Conservation (phyloP, 1,140 invertebrate genomes). For the Brachionus koreanus region DNA sequence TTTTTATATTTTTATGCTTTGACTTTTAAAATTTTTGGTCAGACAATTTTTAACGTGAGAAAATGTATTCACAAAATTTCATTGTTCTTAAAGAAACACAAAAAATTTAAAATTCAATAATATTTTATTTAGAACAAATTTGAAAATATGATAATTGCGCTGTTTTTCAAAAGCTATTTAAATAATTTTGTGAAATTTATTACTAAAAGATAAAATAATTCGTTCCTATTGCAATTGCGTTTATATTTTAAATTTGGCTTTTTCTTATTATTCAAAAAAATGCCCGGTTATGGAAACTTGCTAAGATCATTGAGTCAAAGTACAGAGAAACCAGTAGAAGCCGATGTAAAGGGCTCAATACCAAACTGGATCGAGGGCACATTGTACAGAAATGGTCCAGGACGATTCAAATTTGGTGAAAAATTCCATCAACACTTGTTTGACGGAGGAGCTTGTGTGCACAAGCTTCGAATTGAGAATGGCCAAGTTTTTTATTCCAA, state of each 20-base stretch:
- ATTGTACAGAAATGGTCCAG: conserved; percentile 77
- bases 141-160: too few relatives aligned
- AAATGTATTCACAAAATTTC: too few relatives aligned
- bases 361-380: conserved; percentile 74
- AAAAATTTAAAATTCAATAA: too few relatives aligned
- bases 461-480: conserved; percentile 64
- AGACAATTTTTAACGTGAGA: too few relatives aligned
- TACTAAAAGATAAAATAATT: background rate
- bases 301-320: background rate
- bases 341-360: conserved; percentile 62
- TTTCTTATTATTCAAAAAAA: background rate
- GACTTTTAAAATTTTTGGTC: too few relatives aligned
- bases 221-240: background rate
- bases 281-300: conserved; percentile 19
- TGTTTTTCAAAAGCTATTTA: too few relatives aligned
- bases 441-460: conserved; percentile 76
- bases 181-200: too few relatives aligned
- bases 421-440: conserved; percentile 71
- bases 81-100: too few relatives aligned
- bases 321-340: conserved; percentile 16
- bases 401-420: conserved; percentile 71
- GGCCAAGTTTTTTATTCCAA: conserved; percentile 67
- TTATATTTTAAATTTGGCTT: background rate
- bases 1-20: too few relatives aligned
- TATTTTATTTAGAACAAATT: too few relatives aligned